Conservation (phyloP, 2,113 vertebrate genomes). For the Sterna hirundo region DNA sequence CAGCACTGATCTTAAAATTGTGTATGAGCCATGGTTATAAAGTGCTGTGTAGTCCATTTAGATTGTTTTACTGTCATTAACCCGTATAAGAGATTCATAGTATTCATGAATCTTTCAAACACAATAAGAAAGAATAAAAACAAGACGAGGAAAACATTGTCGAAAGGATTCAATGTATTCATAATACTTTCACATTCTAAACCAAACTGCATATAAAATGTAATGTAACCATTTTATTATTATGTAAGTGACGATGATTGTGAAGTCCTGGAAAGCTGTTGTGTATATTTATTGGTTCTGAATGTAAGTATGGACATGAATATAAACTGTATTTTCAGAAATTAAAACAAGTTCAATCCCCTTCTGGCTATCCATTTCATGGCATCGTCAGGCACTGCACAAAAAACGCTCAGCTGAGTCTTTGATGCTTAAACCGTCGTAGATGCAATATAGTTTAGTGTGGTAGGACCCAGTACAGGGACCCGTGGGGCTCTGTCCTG, state of each 20-base stretch:
- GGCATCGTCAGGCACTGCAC: background rate
- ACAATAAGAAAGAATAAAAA: background rate
- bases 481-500: background rate
- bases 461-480: background rate
- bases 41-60: background rate
- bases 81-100: background rate
- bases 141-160: background rate
- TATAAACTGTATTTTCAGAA: background rate
- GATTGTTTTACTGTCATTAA: background rate
- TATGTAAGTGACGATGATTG: background rate
- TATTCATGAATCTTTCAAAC: background rate
- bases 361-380: background rate
- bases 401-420: background rate
- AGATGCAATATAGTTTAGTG: background rate
- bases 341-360: constrained; percentile 17
- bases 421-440: background rate
- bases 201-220: background rate
- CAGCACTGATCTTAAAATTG: background rate
- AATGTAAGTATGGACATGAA: background rate
- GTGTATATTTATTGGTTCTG: background rate
- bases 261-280: background rate
- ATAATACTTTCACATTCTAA: background rate
- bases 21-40: background rate
- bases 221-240: background rate
- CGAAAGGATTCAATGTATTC: background rate